Percentiles rank a stretch among this genome's conserved stretches.
Evolutionary conservation across 2,113 vertebrate genomes (phyloP).

Genomic region (Poecile atricapillus): DNA sequence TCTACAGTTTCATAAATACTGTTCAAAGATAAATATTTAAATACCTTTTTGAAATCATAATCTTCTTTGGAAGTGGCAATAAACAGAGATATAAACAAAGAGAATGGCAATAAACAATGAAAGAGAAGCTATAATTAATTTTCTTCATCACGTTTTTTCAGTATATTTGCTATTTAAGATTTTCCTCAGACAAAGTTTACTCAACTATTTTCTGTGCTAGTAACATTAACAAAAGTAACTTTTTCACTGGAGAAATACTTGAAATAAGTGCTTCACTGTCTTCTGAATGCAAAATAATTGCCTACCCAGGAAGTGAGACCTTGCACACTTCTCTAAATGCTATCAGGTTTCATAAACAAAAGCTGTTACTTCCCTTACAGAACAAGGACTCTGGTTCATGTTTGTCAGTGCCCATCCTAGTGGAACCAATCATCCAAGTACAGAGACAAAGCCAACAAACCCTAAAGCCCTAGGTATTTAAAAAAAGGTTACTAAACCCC

Average conservation of each 20-base stretch:
- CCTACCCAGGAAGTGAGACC: not conserved
- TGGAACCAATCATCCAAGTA: not conserved
- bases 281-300: not conserved
- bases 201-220: not conserved
- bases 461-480: not conserved
- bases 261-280: not conserved
- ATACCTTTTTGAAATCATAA: not conserved
- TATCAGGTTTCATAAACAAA: not conserved
- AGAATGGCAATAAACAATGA: not conserved
- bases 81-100: too few species aligned
- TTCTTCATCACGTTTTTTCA: not conserved
- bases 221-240: not conserved
- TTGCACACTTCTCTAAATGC: slow-evolving; percentile 10
- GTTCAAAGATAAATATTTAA: not conserved
- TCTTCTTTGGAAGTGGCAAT: not conserved
- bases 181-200: not conserved
- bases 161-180: not conserved
- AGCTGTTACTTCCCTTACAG: not conserved
- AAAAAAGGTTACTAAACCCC: not conserved
- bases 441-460: not conserved
- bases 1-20: not conserved
- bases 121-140: not conserved
- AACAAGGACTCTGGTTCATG: not conserved
- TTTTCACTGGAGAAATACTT: not conserved
- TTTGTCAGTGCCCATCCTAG: not conserved